These are phyloP conservation scores for Isaurus tuberculatus DNA, from an alignment of 92 coral and sea anemone species.

Conservation along the genomic window DNA sequence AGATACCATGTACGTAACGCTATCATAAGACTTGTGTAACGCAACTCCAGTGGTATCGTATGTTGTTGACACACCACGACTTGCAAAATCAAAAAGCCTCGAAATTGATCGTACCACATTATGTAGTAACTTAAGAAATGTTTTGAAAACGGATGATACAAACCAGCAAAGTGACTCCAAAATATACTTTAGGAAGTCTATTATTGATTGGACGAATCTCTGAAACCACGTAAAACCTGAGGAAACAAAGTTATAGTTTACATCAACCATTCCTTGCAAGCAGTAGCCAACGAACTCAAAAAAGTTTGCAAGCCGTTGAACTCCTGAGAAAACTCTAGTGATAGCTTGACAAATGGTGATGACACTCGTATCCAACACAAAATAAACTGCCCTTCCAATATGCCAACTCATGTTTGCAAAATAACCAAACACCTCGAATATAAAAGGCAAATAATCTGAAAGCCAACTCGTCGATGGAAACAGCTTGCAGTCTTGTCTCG, in stretches of 20 bases:
- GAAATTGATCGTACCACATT: constrained; percentile 56
- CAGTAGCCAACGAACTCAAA: constrained; percentile 83
- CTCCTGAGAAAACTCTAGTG: constrained; percentile 63
- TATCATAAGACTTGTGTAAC: constrained; percentile 60
- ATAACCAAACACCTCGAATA: constrained; percentile 61
- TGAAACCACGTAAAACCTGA: constrained; percentile 55
- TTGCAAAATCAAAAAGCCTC: constrained; percentile 57
- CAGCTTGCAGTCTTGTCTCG: constrained; percentile 57
- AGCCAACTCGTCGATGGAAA: constrained; percentile 54
- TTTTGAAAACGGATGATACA: constrained; percentile 53
- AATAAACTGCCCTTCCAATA: constrained; percentile 56
- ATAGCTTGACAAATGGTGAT: constrained; percentile 62
- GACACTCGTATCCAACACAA: constrained; percentile 66
- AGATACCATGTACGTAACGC: constrained; percentile 57
- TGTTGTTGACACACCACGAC: constrained; percentile 47
- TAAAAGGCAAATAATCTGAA: constrained; percentile 56
- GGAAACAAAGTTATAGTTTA: constrained; percentile 86
- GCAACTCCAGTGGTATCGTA: constrained; percentile 59
- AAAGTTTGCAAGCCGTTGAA: constrained; percentile 70
- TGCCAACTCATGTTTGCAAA: constrained; percentile 63
- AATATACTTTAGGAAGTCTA: constrained; percentile 47
- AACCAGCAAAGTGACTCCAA: constrained; percentile 38
- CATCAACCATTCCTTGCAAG: constrained; percentile 74
- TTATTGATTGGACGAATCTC: constrained; percentile 30
- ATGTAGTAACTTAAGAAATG: constrained; percentile 50